These are phyloP conservation scores for Piscicola geometra DNA, from an alignment of 2,888 invertebrate species.

Conservation along the genomic window DNA sequence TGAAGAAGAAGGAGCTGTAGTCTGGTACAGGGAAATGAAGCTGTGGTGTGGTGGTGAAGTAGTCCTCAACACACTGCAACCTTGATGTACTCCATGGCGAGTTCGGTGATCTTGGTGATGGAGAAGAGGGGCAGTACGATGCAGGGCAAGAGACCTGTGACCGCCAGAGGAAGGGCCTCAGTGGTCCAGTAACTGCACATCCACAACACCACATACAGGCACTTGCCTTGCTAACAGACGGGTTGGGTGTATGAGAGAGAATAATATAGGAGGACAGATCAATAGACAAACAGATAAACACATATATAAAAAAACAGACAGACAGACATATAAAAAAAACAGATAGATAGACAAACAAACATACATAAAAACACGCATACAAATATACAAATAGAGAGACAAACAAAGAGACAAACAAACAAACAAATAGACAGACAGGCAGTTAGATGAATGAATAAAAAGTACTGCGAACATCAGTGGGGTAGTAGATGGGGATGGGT, in stretches of 20 bases:
- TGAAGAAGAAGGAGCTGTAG: not conserved
- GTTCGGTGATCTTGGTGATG: constrained; percentile 13
- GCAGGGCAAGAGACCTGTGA: constrained; percentile 27
- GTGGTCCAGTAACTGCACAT: constrained; percentile 34
- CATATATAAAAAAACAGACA: not conserved
- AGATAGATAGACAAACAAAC: not conserved
- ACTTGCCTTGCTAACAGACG: constrained; percentile 24
- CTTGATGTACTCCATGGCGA: constrained; percentile 31
- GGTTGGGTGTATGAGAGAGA: not conserved
- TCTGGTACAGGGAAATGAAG: no score
- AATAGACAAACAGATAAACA: not conserved
- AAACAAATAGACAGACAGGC: no score
- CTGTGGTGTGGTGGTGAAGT: no score
- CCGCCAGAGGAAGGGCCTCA: constrained; percentile 29
- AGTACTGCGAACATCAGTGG: not conserved
- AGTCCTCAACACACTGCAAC: not conserved
- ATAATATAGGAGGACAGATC: not conserved
- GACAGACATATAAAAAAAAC: no score
- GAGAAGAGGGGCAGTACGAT: constrained; percentile 25
- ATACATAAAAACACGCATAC: not conserved
- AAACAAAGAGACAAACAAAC: no score
- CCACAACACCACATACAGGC: constrained; percentile 28
- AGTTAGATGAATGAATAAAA: not conserved
- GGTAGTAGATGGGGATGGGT: constrained; percentile 24
- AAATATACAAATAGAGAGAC: not conserved